A percentile compares a stretch with the other conserved stretches of the same genome.
Conservation (phyloP, 2,113 vertebrate genomes). For the Pangasianodon hypophthalmus region DNA sequence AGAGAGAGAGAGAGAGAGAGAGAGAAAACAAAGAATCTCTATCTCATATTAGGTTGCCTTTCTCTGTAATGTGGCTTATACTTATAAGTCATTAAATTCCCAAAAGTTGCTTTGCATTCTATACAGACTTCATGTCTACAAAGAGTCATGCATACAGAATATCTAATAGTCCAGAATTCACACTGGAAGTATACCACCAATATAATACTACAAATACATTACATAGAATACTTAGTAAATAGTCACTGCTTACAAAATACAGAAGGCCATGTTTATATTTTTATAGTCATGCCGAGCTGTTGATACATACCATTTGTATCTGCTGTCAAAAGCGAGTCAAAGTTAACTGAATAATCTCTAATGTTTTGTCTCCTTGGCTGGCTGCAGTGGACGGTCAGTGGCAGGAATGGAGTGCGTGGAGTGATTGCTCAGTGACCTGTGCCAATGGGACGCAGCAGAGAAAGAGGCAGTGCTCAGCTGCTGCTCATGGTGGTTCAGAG, state of each 20-base stretch:
- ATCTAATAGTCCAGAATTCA: background rate
- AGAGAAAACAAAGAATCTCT: background rate
- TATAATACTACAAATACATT: background rate
- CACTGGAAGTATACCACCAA: background rate
- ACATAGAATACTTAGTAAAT: background rate
- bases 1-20: background rate
- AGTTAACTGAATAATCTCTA: background rate
- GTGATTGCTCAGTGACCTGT: constrained; percentile 96
- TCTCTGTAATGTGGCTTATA: background rate
- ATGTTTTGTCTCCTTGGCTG: constrained; percentile 58
- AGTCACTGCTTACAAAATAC: background rate
- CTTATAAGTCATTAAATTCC: background rate
- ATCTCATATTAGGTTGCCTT: background rate
- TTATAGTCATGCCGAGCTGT: background rate
- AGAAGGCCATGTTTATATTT: background rate
- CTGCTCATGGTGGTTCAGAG: constrained; percentile 94
- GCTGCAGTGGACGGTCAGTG: constrained; percentile 94
- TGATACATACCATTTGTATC: background rate
- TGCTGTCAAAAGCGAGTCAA: background rate
- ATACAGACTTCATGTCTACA: background rate
- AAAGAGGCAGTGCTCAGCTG: constrained; percentile 91
- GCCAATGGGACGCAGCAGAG: constrained; percentile 97
- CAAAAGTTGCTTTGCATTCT: background rate
- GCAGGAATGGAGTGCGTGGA: constrained; percentile 98
- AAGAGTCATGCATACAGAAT: background rate